Conservation (phyloP, 2,888 invertebrate genomes). For the Aleiodes alternator region DNA sequence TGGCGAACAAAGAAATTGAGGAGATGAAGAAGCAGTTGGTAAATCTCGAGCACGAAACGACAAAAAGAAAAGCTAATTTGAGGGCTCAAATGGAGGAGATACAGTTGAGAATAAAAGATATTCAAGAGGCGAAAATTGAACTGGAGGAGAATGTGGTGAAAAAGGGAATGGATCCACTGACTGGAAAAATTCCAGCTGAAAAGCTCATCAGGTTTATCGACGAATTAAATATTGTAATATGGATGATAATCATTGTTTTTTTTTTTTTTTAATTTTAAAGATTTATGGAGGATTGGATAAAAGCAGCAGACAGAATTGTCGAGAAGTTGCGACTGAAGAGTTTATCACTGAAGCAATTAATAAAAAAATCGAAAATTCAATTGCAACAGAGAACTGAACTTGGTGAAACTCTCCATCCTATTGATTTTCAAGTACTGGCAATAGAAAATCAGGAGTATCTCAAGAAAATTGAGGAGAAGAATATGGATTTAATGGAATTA, state of each 20-base stretch:
- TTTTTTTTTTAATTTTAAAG: conserved; percentile 71
- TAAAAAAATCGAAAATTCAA: conserved; percentile 77
- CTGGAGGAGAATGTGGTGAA: conserved; percentile 78
- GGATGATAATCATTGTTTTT: neutral
- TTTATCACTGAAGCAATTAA: conserved; percentile 78
- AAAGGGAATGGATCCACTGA: conserved; percentile 78
- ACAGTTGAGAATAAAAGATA: conserved; percentile 76
- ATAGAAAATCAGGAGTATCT: conserved; percentile 79
- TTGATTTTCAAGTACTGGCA: conserved; percentile 81
- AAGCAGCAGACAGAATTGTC: conserved; percentile 77
- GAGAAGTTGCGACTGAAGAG: conserved; percentile 80
- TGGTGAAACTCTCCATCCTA: conserved; percentile 78
- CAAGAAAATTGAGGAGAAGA: conserved; percentile 78
- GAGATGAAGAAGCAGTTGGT: conserved; percentile 73
- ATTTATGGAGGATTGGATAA: conserved; percentile 81
- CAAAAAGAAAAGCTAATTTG: conserved; percentile 74
- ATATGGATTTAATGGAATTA: conserved; percentile 77
- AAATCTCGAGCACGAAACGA: conserved; percentile 65
- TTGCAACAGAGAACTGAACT: conserved; percentile 78
- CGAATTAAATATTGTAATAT: neutral
- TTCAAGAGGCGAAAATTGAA: conserved; percentile 75
- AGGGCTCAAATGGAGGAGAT: conserved; percentile 79
- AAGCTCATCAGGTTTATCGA: conserved; percentile 73
- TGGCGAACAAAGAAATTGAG: conserved; percentile 77
- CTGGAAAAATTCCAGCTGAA: conserved; percentile 81